Evolutionary conservation across 2,797 vertebrate species (phyloP), one percentile per base, ranked within the genome.

Genomic region (Vireo griseus): DNA sequence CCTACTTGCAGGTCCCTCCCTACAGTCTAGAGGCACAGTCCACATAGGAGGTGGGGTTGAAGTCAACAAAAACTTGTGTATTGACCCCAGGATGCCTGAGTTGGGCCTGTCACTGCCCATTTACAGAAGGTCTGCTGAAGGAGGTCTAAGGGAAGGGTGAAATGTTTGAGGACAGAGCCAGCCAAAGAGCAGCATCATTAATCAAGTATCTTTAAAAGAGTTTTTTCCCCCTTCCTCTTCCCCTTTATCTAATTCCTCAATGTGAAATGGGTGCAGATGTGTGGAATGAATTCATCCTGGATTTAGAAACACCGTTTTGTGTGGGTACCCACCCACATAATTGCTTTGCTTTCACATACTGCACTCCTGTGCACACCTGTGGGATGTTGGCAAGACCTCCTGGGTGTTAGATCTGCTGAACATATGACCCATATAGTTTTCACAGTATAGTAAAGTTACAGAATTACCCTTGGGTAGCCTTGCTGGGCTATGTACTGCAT

Each of bases 321-420:
- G 13, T 61, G 52, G 66, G 82, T 94, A 94, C 40, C 94, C 92
- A 93, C 96, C 94, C 92, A 94, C 88, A 79, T 93, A 89, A 96
- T 93, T 96, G 92, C 86, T 74, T 92, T 95, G 26, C 37, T 96
- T 97, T 96, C 88, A 88, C 67, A 54, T 54, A 50, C 62, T 94
- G 75, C 44, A 40, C 88, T 91, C 69, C 57, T 50, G 35, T 72
- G 95, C 85, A 81, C 87, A 92, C 91, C 95, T 94, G 75, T 90
- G 89, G 67, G 91, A 84, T 74, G 44, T 66, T 93, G 92, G 94
- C 77, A 86, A 29, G 85, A 88, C 65, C 66, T 74, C 28, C 75
- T 72, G 80, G 65, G 87, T 74, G 86, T 61, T 37, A 62, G 44
- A 88, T 86, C n/a, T 85, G 29, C 67, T 37, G 82, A 92, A 54